Evolutionary conservation across 1,140 invertebrate species (phyloP).

Genomic region (Drosophila pallidifrons): DNA sequence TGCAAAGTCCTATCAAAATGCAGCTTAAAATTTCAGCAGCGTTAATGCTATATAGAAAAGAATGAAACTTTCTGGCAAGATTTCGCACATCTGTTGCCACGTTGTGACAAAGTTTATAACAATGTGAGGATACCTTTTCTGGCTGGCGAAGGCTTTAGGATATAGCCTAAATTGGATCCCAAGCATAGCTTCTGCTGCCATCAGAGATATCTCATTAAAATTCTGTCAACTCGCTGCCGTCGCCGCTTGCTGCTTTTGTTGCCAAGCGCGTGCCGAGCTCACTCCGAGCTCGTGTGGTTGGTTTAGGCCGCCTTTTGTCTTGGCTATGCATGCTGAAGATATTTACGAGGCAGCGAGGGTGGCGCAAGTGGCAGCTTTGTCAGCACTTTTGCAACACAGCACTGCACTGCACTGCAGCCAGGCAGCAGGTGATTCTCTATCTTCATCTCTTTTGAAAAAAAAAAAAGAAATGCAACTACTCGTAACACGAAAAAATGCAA

Average conservation of each 20-base stretch:
- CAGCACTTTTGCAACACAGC: constrained; percentile 56
- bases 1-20: not conserved
- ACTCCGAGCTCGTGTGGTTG: constrained; percentile 45
- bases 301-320: constrained; percentile 55
- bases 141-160: not conserved
- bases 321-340: constrained; percentile 19
- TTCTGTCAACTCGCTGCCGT: constrained; percentile 54
- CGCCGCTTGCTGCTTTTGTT: constrained; percentile 39
- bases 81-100: not conserved
- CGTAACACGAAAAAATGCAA: constrained; percentile 61
- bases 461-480: constrained; percentile 34
- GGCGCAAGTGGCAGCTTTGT: constrained; percentile 41
- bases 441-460: constrained; percentile 10
- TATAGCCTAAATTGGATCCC: constrained; percentile 55
- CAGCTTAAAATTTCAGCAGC: not conserved
- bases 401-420: constrained; percentile 17
- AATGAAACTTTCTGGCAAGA: not conserved
- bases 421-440: constrained; percentile 47
- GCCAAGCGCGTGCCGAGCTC: constrained; percentile 29
- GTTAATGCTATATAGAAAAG: not conserved
- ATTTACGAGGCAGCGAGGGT: not conserved
- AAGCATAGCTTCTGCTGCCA: constrained; percentile 27
- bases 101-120: not conserved
- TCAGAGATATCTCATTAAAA: constrained; percentile 77
- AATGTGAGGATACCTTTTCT: constrained; percentile 2